Percentiles rank a stretch among this genome's conserved stretches.
These are phyloP conservation scores for Merluccius polli DNA, from an alignment of 2,797 vertebrate species.

Conservation along the genomic window DNA sequence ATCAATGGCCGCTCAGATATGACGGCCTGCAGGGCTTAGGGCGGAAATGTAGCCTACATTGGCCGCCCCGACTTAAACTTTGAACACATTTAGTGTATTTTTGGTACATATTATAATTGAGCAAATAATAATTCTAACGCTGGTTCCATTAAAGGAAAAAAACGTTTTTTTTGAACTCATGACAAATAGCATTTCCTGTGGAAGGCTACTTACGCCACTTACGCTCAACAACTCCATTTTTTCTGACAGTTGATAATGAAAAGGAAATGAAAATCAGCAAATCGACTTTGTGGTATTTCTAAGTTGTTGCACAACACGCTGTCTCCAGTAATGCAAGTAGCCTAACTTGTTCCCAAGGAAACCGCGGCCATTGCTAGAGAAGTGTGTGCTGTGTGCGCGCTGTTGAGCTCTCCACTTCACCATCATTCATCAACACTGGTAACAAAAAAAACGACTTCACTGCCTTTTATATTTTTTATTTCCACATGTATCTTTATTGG, in stretches of 20 bases:
- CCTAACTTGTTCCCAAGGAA: constrained; percentile 3
- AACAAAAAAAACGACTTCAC: too few species aligned
- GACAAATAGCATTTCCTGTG: not conserved
- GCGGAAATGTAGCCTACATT: too few species aligned
- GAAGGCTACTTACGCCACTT: not conserved
- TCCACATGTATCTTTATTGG: too few species aligned
- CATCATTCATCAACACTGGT: not conserved
- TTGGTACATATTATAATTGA: not conserved
- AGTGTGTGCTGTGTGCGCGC: not conserved
- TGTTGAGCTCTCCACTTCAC: not conserved
- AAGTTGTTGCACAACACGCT: not conserved
- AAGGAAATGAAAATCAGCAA: constrained; percentile 4
- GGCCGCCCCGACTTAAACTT: too few species aligned
- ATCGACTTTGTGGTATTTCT: not conserved
- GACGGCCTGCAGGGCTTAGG: not conserved
- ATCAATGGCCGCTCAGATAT: not conserved
- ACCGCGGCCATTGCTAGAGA: not conserved
- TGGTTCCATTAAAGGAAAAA: not conserved
- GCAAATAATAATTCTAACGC: not conserved
- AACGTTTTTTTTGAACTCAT: not conserved
- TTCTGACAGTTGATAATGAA: not conserved
- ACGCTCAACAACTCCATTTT: not conserved
- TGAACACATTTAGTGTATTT: not conserved
- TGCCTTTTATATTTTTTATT: too few species aligned
- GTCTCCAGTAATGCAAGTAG: not conserved